These are phyloP conservation scores for Macaria notata DNA, from an alignment of 2,888 invertebrate genomes.

Conservation along the genomic window DNA sequence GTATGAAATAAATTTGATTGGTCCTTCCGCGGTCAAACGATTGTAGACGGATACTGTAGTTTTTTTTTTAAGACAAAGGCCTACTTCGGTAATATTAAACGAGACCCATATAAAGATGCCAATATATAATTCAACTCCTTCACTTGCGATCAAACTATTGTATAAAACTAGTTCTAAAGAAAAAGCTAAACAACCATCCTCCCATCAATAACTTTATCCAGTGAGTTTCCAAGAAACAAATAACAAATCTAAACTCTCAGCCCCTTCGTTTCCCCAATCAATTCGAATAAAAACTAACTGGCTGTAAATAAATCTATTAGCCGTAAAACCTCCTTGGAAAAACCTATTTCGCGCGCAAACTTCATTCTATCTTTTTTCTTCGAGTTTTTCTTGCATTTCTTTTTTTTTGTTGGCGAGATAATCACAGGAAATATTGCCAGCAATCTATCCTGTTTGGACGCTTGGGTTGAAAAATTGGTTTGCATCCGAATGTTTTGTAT, in stretches of 20 bases:
- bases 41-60: no score
- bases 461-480: conserved; percentile 32
- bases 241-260: conserved; percentile 3
- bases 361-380: conserved; percentile 11
- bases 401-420: conserved; percentile 31
- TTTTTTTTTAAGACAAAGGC: no score
- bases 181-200: not conserved
- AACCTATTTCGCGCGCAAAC: conserved; percentile 15
- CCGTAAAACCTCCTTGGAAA: conserved; percentile 24
- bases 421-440: conserved; percentile 47
- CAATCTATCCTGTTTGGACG: conserved; percentile 43
- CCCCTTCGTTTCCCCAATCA: conserved; percentile 7
- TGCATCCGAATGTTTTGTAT: conserved; percentile 11
- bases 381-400: not conserved
- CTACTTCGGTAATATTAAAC: no score
- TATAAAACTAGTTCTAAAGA: not conserved
- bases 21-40: no score
- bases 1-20: no score
- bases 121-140: no score
- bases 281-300: conserved; percentile 19
- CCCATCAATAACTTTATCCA: conserved; percentile 1
- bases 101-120: no score
- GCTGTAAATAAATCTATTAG: conserved; percentile 18
- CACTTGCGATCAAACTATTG: no score
- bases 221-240: conserved; percentile 3